These are phyloP conservation scores for Drosophila parvula DNA, from an alignment of 1,140 invertebrate species.

Conservation along the genomic window DNA sequence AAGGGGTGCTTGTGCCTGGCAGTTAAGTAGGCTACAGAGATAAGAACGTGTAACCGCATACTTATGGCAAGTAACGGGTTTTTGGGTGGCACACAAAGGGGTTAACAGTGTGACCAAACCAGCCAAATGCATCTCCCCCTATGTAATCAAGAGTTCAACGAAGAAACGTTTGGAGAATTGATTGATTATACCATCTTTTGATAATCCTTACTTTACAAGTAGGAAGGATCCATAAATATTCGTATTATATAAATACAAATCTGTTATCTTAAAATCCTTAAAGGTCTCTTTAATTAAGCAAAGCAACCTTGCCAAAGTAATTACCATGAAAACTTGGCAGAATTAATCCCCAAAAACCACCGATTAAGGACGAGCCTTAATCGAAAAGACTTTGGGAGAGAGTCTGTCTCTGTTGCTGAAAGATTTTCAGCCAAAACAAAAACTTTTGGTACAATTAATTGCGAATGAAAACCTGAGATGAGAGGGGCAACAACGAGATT, in stretches of 20 bases:
- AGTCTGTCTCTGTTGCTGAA: background rate
- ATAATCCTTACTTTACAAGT: too few relatives aligned
- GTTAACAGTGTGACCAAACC: background rate
- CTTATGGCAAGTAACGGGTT: conserved; percentile 10
- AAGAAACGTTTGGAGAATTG: background rate
- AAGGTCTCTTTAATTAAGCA: background rate
- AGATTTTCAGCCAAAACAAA: conserved; percentile 1
- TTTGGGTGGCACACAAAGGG: background rate
- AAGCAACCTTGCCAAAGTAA: background rate
- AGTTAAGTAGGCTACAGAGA: conserved; percentile 16
- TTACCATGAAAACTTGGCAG: background rate
- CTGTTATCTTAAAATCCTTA: background rate
- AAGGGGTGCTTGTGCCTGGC: background rate
- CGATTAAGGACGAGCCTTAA: conserved; percentile 7
- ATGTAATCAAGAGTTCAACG: background rate
- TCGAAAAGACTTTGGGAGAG: background rate
- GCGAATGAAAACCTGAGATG: conserved; percentile 1
- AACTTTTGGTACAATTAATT: conserved; percentile 32
- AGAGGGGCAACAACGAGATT: conserved; percentile 15
- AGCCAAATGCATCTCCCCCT: background rate
- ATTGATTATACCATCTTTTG: background rate
- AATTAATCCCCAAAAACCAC: background rate
- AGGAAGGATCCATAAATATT: background rate
- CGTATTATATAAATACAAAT: background rate
- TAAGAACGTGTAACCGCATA: conserved; percentile 38